These are phyloP conservation scores for Acleris sparsana DNA, from an alignment of 2,888 invertebrate genomes.

Conservation along the genomic window DNA sequence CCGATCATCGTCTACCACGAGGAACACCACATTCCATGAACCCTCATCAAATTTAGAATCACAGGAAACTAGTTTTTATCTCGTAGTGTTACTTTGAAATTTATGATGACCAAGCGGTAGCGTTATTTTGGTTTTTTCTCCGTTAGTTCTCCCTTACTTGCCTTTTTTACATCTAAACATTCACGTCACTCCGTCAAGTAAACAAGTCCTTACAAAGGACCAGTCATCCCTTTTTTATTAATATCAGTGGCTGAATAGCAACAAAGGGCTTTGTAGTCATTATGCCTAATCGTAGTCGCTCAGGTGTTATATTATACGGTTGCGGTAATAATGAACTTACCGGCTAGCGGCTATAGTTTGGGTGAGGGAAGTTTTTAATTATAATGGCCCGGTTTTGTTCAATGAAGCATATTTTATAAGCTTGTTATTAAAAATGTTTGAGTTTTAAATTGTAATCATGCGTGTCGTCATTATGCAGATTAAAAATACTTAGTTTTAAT, in stretches of 20 bases:
- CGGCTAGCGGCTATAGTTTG: conserved; percentile 41
- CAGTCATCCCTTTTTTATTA: conserved; percentile 77
- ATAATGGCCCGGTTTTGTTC: conserved; percentile 20
- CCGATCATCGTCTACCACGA: conserved; percentile 66
- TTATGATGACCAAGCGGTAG: conserved; percentile 44
- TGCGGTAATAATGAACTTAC: conserved; percentile 66
- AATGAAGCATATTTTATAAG: conserved; percentile 34
- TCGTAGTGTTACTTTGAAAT: conserved; percentile 42
- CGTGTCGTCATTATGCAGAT: conserved; percentile 1
- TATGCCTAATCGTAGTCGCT: conserved; percentile 72
- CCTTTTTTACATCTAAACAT: conserved; percentile 70
- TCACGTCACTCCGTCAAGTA: conserved; percentile 74
- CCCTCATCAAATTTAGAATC: conserved; percentile 39
- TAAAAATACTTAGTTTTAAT: not conserved
- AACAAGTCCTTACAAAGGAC: conserved; percentile 72
- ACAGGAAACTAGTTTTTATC: conserved; percentile 47
- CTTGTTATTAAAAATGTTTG: conserved; percentile 18
- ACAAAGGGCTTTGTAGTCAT: conserved; percentile 76
- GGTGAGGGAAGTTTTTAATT: conserved; percentile 31
- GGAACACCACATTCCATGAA: conserved; percentile 44
- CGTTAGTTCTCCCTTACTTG: conserved; percentile 56
- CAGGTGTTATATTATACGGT: conserved; percentile 78
- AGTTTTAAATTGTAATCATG: conserved; percentile 13
- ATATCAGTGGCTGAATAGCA: conserved; percentile 74
- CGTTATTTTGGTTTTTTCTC: conserved; percentile 48